A percentile compares a stretch with the other conserved stretches of the same genome.
phyloP scores from a whole-genome alignment of 2,113 vertebrate genomes.

The Vombatus ursinus region DNA sequence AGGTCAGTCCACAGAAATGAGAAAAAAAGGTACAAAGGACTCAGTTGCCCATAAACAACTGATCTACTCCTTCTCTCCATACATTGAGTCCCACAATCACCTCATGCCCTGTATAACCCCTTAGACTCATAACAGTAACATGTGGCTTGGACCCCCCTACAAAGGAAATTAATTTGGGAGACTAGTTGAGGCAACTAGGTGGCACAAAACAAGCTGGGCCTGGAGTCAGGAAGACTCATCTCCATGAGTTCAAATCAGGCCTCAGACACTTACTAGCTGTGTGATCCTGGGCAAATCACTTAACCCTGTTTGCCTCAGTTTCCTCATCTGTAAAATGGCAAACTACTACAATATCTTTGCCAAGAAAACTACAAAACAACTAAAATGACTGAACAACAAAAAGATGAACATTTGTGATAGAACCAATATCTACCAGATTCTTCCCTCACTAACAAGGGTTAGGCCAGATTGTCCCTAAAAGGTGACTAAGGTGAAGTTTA shows the following conservation, averaged over 20 bases:
- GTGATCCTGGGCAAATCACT: neutral
- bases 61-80: neutral
- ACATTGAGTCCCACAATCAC: neutral
- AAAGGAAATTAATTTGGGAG: neutral
- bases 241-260: neutral
- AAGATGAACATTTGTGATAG: neutral
- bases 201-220: neutral
- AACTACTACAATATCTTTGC: no score
- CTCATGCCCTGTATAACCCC: neutral
- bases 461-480: neutral
- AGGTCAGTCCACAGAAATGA: neutral
- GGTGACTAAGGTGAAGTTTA: neutral
- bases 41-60: neutral
- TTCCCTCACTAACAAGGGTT: neutral
- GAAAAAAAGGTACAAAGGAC: neutral
- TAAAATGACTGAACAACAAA: no score
- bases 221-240: no score
- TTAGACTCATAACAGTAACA: neutral
- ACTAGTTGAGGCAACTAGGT: neutral
- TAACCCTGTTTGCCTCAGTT: neutral
- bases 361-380: no score
- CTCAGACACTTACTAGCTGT: neutral
- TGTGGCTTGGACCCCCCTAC: neutral
- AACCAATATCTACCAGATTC: neutral
- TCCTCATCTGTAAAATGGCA: neutral